Evolutionary conservation across 2,113 vertebrate genomes (phyloP).

Genomic region (Tyrannus savana): DNA sequence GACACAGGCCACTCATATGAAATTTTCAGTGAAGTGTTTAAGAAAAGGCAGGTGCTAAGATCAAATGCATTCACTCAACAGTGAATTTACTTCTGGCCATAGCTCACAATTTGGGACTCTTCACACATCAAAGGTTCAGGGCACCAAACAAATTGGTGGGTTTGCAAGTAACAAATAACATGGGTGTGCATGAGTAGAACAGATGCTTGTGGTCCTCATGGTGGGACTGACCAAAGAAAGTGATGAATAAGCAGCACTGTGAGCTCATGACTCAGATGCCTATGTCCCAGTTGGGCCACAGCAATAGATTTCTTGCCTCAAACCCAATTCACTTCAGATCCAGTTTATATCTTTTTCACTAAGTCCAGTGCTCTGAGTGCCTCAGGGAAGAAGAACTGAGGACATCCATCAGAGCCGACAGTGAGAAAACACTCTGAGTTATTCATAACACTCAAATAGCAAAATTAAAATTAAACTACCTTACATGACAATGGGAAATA

Average conservation of each 20-base stretch:
- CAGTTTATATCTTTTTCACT: neutral
- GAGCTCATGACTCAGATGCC: neutral
- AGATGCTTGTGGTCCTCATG: neutral
- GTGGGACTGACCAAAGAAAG: neutral
- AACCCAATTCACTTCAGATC: neutral
- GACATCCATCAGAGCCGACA: neutral
- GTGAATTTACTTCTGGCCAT: neutral
- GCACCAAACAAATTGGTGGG: neutral
- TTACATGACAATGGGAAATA: conserved; percentile 30
- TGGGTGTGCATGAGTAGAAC: neutral
- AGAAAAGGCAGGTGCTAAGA: neutral
- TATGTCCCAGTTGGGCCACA: neutral
- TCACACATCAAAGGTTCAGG: neutral
- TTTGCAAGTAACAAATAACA: neutral
- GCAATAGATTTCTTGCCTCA: neutral
- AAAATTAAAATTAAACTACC: conserved; percentile 63
- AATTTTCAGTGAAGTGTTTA: neutral
- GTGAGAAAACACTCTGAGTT: conserved; percentile 62
- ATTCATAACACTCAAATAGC: conserved; percentile 54
- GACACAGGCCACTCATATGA: neutral
- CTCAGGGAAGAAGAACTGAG: conserved; percentile 3
- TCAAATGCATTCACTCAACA: neutral
- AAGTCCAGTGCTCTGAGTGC: neutral
- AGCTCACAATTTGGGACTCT: neutral
- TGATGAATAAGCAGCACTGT: neutral